These are phyloP conservation scores for Clavelina lepadiformis DNA, from an alignment of 23 tunicate genomes.

Conservation along the genomic window DNA sequence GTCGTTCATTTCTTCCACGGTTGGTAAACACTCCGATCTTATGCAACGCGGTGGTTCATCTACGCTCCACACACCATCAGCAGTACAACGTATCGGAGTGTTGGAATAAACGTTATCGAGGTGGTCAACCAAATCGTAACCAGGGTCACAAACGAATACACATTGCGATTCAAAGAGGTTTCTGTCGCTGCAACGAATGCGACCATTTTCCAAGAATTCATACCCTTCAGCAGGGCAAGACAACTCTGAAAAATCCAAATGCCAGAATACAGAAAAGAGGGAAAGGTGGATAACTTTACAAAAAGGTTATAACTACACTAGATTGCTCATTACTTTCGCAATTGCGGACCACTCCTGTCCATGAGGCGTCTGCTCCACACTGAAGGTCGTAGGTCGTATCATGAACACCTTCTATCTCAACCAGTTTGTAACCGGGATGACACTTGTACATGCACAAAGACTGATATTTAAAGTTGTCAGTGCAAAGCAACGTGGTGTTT, in stretches of 20 bases:
- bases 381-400: constrained; percentile 22
- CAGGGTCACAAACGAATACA: constrained; percentile 55
- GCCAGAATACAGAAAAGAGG: too few relatives aligned
- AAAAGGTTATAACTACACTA: too few relatives aligned
- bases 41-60: constrained; percentile 36
- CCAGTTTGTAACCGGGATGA: constrained; percentile 36
- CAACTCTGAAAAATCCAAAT: constrained; percentile 27
- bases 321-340: constrained; percentile 82
- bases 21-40: constrained; percentile 27
- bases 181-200: constrained; percentile 38
- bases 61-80: constrained; percentile 55
- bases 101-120: constrained; percentile 11
- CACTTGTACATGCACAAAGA: constrained; percentile 54
- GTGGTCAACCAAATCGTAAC: constrained; percentile 33
- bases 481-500: constrained; percentile 18
- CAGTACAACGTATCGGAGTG: constrained; percentile 25
- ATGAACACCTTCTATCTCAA: constrained; percentile 1
- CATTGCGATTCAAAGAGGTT: constrained; percentile 38
- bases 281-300: too few relatives aligned
- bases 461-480: constrained; percentile 29
- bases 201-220: constrained; percentile 35
- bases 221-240: constrained; percentile 43
- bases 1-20: constrained; percentile 24
- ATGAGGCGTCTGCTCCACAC: constrained; percentile 54
- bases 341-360: constrained; percentile 32